A percentile compares a stretch with the other conserved stretches of the same genome.
Evolutionary conservation across 2,113 vertebrate species (phyloP).

Genomic region (Prietella phreatophila): DNA sequence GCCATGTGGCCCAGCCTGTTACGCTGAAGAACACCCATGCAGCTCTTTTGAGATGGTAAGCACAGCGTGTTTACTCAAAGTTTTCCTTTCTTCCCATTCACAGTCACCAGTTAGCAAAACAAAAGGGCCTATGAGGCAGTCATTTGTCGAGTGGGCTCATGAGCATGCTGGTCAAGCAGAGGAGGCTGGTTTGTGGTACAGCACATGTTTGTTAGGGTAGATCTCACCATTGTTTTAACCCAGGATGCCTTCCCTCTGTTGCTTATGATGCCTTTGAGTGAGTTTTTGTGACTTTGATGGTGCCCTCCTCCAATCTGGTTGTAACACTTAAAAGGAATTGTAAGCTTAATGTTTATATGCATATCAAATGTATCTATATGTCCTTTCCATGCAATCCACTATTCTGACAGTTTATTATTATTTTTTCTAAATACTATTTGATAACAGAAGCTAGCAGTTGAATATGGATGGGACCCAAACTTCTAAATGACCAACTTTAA

Average conservation of each 20-base stretch:
- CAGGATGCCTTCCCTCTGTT: slow-evolving; percentile 53
- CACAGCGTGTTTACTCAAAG: slow-evolving; percentile 76
- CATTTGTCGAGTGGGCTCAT: slow-evolving; percentile 70
- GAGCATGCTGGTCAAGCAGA: slow-evolving; percentile 64
- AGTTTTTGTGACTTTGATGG: slow-evolving; percentile 26
- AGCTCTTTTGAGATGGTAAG: slow-evolving; percentile 73
- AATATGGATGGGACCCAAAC: background rate
- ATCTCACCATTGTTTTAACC: slow-evolving; percentile 75
- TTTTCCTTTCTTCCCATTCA: slow-evolving; percentile 63
- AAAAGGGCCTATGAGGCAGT: slow-evolving; percentile 71
- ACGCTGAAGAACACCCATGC: slow-evolving; percentile 66
- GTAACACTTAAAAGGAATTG: slow-evolving; percentile 23
- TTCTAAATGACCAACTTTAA: background rate
- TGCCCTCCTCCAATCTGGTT: slow-evolving; percentile 15
- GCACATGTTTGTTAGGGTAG: slow-evolving; percentile 72
- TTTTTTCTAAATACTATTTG: background rate
- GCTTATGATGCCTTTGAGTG: slow-evolving; percentile 51
- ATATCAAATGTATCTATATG: background rate
- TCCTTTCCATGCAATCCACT: slow-evolving; percentile 9
- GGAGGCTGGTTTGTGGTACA: slow-evolving; percentile 69
- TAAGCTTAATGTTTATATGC: slow-evolving; percentile 17
- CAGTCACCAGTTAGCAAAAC: slow-evolving; percentile 69
- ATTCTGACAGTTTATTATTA: background rate
- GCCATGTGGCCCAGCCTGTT: slow-evolving; percentile 49
- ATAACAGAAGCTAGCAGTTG: background rate